Evolutionary conservation across 2,113 vertebrate genomes (phyloP), one percentile per base, ranked within the genome.

Genomic region (Pao palembangensis): DNA sequence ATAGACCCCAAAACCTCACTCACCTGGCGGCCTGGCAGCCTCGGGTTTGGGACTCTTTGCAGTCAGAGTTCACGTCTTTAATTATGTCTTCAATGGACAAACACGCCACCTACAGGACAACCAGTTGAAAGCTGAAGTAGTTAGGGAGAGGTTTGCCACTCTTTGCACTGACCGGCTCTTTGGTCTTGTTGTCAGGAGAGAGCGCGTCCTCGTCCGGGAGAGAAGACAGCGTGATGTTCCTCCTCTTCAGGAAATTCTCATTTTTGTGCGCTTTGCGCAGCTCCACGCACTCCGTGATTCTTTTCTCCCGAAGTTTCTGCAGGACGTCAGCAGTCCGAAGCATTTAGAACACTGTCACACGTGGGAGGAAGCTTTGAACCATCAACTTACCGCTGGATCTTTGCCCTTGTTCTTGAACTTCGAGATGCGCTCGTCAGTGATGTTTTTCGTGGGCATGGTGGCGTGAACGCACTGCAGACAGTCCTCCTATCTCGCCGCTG

Each of bases 391-490:
- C 0, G 76, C 70, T 0, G 75, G 28, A 0, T 94, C 89, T 82
- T 93, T 98, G 58, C 94, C 94, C 60, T 90, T 92, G 73, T 96
- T 95, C 70, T 98, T 98, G 75, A 95, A 98, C 52, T 91, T 89
- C 15, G 46, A 87, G 85, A 91, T 28, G 13, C 91, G 87, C 58
- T 90, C 77, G 0, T 73, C 65, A 0, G 67, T 65, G 46, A 83
- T 55, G 0, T 82, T 84, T 38, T 38, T 67, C 10, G 79, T 72
- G 0, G 92, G 73, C 94, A 97, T 96, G 46, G 47, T 82, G 79
- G 47, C 11, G 3, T 17, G 52, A 56, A 20, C 25, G 59, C 92
- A 93, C 93, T 13, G 41, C 76, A 66, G 18, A 14, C 2, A 0
- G 10, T 43, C 18, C 15, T 43, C 18, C 15, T 18, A 7, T 6